Evolutionary conservation across 1,140 invertebrate species (phyloP), one percentile per base, ranked within the genome.

Genomic region (Solenopsis invicta): DNA sequence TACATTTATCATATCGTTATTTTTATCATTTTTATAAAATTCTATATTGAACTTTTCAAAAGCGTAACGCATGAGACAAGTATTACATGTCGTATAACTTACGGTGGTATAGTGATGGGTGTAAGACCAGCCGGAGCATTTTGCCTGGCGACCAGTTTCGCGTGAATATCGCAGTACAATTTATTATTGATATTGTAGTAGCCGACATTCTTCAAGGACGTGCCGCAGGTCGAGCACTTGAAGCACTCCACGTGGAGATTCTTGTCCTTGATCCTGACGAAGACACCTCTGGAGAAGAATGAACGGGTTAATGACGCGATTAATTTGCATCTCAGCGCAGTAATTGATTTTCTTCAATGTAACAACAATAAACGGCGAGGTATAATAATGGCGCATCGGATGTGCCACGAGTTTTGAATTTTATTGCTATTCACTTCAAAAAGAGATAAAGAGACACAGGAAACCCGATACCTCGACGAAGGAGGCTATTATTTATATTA

Each of bases 171-270:
- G 95, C 99, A 99, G 95, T 99, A 99, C 74, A 99, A 96, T 96
- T 99, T 99, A 92, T 98, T 98, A 94, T 99, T 99, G 93, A 99
- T 97, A 94, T 98, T 99, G 96, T 99, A 99, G 94, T 99, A 99
- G 67, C 98, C 98, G 94, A 99, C 98, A 96, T 99, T 99, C 96
- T 99, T 99, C 86, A 99, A 95, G 13, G 98, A 99, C 48, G 98
- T 97, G 87, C 99, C 98, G 94, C 99, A 99, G 59, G 98, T 99
- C 64, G 98, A 97, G 95, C 99, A 99, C 95, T 99, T 99, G 96
- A 99, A 99, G 95, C 99, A 99, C 93, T 99, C 98, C 71, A 99
- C 98, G 96, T 99, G 99, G 81, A 99, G 96, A 93, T 98, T 99
- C 95, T 99, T 99, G 90, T 99, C 98, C 96, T 99, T 99, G 95